Percentiles rank a stretch among this genome's conserved stretches.
These are phyloP conservation scores for Tyto alba DNA, from an alignment of 2,113 vertebrate genomes.

Conservation along the genomic window DNA sequence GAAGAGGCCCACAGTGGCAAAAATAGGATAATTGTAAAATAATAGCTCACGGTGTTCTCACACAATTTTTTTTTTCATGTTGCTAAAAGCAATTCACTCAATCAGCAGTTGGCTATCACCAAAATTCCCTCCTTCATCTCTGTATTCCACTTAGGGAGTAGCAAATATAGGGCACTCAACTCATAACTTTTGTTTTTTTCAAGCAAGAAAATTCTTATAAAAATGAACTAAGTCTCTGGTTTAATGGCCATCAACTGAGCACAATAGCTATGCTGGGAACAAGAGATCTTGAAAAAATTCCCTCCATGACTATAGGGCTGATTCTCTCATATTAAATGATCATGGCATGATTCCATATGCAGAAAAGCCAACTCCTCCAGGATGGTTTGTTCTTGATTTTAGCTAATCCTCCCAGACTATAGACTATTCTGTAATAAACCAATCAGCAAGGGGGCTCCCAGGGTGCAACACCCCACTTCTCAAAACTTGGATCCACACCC, in stretches of 20 bases:
- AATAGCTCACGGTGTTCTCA: slow-evolving; percentile 21
- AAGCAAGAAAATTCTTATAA: slow-evolving; percentile 60
- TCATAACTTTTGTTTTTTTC: slow-evolving; percentile 56
- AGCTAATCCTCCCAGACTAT: slow-evolving; percentile 20
- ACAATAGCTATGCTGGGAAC: slow-evolving; percentile 40
- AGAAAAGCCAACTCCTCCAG: slow-evolving; percentile 26
- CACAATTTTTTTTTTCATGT: not conserved
- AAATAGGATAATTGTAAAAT: slow-evolving; percentile 52
- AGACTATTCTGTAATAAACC: not conserved
- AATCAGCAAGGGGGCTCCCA: not conserved
- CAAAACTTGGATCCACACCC: not conserved
- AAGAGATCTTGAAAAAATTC: slow-evolving; percentile 49
- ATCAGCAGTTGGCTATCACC: slow-evolving; percentile 23
- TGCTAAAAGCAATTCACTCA: slow-evolving; percentile 28
- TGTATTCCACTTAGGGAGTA: slow-evolving; percentile 60
- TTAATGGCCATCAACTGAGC: slow-evolving; percentile 49
- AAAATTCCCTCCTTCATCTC: slow-evolving; percentile 46
- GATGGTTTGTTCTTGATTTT: slow-evolving; percentile 28
- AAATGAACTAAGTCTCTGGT: slow-evolving; percentile 59
- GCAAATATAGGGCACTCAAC: slow-evolving; percentile 54
- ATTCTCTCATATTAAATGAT: slow-evolving; percentile 11
- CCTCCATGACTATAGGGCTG: slow-evolving; percentile 25
- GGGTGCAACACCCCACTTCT: not conserved
- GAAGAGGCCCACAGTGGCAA: slow-evolving; percentile 30
- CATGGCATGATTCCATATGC: not conserved